Conservation (phyloP, 2,797 vertebrate species). For the Anabacerthia variegaticeps region DNA sequence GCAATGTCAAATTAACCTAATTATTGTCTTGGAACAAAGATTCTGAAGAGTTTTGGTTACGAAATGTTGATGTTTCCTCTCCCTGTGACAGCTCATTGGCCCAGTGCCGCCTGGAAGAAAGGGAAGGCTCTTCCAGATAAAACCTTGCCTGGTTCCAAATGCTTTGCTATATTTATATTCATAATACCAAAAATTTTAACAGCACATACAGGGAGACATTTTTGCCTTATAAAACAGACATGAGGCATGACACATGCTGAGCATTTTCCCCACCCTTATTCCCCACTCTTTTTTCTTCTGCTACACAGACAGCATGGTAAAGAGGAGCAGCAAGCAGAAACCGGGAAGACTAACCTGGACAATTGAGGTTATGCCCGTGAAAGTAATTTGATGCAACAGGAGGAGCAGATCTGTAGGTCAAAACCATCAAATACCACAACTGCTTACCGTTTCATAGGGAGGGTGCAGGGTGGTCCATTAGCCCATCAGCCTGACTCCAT, state of each 20-base stretch:
- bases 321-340: not conserved
- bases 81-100: not conserved
- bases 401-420: not conserved
- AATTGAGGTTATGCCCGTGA: rapidly evolving
- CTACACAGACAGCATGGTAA: rapidly evolving
- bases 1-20: not conserved
- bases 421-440: not conserved
- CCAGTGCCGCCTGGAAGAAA: not conserved
- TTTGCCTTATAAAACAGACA: not conserved
- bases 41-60: not conserved
- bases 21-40: slow-evolving; percentile 21
- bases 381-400: not conserved
- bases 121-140: not conserved
- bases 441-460: not conserved
- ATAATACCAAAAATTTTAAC: not conserved
- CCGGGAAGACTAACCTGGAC: not conserved
- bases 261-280: not conserved
- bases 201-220: not conserved
- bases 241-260: not conserved
- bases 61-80: not conserved
- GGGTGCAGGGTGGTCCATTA: not conserved
- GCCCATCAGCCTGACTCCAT: not conserved
- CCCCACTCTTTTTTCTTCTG: not conserved
- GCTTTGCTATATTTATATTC: not conserved
- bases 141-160: not conserved